Evolutionary conservation across 2,113 vertebrate genomes (phyloP), one percentile per base, ranked within the genome.

Genomic region (Gopherus evgoodei): DNA sequence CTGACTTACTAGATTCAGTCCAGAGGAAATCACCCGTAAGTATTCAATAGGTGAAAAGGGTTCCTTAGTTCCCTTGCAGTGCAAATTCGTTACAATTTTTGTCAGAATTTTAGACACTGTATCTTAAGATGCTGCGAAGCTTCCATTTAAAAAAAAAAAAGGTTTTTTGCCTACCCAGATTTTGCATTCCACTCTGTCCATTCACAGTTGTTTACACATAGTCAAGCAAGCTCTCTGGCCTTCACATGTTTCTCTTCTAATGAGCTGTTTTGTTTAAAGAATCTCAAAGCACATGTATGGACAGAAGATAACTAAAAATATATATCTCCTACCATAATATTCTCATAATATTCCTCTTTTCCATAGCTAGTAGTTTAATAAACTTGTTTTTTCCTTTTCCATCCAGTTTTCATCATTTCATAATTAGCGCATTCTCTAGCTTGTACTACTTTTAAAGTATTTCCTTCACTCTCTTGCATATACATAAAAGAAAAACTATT

Each of bases 1-100:
- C 98, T 97, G 94, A 93, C 97, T 98, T 94, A 94, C 89, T 95
- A 96, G 85, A 95, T 93, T 87, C 90, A 95, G 96, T 98, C 95
- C 91, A 90, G 88, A 97, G 95, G 96, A 89, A 91, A 87, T 12
- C 84, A 80, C 86, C 84, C 14, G 65, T 88, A 88, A 92, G 84
- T 50, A 47, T 47, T 90, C 0, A 0, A 50, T 54, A 89, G 22
- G 81, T 50, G 88, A 92, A 95, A 91, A 85, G 53, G 22, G 24
- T 85, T 90, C n/a, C 47, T 87, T 62, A 0, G 91, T 93, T 86
- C 79, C 83, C 91, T 87, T 90, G 87, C 82, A 75, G 85, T 47
- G 84, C 86, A 91, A 95, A 93, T 90, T 95, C 91, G 59, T 86
- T 75, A 90, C 7, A 75, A 0, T 0, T 93, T 94, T 92, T 50